Conservation (phyloP, 1,140 invertebrate species). For the Wasmannia auropunctata region DNA sequence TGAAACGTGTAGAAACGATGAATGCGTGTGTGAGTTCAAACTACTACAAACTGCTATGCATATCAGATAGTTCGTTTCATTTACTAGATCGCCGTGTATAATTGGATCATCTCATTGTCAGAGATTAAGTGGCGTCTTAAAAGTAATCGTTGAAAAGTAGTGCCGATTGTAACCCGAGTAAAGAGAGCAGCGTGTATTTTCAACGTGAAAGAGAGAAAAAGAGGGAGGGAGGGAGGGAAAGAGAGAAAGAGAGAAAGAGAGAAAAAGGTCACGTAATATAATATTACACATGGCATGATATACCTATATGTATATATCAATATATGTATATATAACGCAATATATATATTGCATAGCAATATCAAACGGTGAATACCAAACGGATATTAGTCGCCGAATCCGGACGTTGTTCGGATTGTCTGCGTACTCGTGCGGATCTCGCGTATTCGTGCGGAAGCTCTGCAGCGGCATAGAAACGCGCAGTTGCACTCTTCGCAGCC, state of each 20-base stretch:
- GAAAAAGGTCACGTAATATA: neutral
- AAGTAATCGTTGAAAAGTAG: neutral
- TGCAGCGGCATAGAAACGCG: neutral
- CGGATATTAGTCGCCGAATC: neutral
- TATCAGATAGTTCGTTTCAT: neutral
- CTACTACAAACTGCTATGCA: neutral
- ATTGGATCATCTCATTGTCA: neutral
- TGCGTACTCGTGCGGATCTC: neutral
- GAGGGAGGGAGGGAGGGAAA: too few species aligned
- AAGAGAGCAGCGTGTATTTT: neutral
- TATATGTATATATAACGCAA: too few species aligned
- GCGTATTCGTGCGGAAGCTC: constrained; percentile 1
- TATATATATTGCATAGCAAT: neutral
- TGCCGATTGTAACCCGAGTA: neutral
- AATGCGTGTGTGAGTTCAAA: neutral
- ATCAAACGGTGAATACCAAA: constrained; percentile 9
- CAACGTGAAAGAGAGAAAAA: neutral
- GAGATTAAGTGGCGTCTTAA: neutral
- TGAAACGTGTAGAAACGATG: neutral
- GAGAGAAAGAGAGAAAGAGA: neutral
- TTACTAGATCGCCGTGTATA: neutral
- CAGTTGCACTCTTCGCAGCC: neutral
- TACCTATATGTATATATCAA: too few species aligned
- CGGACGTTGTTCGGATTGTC: neutral
- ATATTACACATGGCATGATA: too few species aligned